A percentile compares a stretch with the other conserved stretches of the same genome.
Conservation (phyloP, 2,113 vertebrate genomes). For the Cyrtonyx montezumae region DNA sequence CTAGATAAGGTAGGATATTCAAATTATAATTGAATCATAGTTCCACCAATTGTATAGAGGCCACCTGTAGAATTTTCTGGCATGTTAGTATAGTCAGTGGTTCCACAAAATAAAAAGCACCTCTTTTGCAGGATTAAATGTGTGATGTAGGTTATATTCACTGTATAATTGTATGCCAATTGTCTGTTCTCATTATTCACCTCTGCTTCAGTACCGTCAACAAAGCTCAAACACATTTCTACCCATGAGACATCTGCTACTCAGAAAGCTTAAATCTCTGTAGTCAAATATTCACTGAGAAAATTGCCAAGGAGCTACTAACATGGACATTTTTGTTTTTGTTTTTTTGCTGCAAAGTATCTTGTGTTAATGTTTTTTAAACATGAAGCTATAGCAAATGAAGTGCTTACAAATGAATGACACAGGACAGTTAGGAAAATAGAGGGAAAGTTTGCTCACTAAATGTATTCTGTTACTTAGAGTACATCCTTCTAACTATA, state of each 20-base stretch:
- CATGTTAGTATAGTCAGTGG: neutral
- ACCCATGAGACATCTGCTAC: neutral
- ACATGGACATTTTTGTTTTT: neutral
- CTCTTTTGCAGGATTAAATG: neutral
- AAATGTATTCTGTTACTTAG: neutral
- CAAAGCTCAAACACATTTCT: neutral
- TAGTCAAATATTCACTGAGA: neutral
- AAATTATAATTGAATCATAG: neutral
- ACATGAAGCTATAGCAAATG: neutral
- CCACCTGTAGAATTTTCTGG: neutral
- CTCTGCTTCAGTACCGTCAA: neutral
- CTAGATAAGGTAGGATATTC: neutral
- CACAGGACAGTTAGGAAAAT: neutral
- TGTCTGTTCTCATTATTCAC: neutral
- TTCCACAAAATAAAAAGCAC: neutral
- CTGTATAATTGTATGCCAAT: neutral
- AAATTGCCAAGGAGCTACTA: neutral
- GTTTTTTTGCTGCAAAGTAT: neutral
- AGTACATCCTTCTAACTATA: neutral
- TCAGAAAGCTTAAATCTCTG: neutral
- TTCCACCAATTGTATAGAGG: neutral
- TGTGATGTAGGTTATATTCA: neutral
- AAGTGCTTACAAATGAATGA: neutral
- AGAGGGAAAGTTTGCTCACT: neutral
- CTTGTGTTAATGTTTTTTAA: neutral